A percentile compares a stretch with the other conserved stretches of the same genome.
These are phyloP conservation scores for Habroteleia sp. DNA, from an alignment of 2,888 invertebrate species.

Conservation along the genomic window DNA sequence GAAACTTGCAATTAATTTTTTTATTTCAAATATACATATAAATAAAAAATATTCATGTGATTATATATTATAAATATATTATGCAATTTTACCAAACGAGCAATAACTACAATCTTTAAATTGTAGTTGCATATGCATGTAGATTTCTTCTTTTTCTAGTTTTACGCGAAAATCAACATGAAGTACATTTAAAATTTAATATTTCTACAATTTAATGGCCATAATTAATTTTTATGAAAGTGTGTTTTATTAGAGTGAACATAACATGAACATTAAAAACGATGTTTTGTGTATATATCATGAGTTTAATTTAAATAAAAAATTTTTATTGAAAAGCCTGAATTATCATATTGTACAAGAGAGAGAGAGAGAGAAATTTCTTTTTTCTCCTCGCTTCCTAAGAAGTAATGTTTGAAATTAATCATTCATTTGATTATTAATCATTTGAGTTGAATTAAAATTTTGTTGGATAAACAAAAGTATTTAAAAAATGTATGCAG, in stretches of 20 bases:
- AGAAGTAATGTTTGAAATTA: too few species aligned
- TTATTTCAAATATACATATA: too few species aligned
- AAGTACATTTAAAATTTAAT: constrained; percentile 29
- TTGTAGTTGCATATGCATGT: constrained; percentile 9
- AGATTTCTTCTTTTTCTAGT: constrained; percentile 28
- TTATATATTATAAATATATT: too few species aligned
- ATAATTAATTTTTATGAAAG: constrained; percentile 46
- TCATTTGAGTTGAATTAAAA: not conserved
- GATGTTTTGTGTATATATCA: constrained; percentile 2
- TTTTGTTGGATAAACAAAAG: not conserved
- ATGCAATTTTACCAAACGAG: not conserved
- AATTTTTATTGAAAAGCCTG: too few species aligned
- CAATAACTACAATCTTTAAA: constrained; percentile 20
- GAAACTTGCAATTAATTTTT: too few species aligned
- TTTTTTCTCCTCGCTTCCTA: too few species aligned
- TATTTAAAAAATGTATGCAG: not conserved
- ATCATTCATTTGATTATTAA: too few species aligned
- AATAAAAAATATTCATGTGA: too few species aligned
- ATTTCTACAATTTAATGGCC: constrained; percentile 40
- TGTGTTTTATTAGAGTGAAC: constrained; percentile 43
- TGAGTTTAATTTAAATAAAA: too few species aligned
- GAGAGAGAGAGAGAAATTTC: too few species aligned
- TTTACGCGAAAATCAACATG: constrained; percentile 2
- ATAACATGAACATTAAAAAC: constrained; percentile 25
- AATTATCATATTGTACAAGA: too few species aligned